These are phyloP conservation scores for Oryzias sinensis DNA, from an alignment of 2,797 vertebrate species.

Conservation along the genomic window DNA sequence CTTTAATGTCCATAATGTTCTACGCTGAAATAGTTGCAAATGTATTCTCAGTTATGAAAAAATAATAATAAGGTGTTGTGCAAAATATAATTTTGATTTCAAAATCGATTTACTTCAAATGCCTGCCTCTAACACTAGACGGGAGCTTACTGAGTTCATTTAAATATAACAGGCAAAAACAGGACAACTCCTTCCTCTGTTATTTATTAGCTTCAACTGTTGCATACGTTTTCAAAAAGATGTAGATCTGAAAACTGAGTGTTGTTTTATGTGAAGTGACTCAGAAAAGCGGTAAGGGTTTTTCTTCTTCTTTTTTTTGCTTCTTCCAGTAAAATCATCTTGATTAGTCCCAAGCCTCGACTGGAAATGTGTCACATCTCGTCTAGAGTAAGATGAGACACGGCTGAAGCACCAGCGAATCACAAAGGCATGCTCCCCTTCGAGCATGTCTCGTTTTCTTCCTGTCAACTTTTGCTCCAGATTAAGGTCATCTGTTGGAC, in stretches of 20 bases:
- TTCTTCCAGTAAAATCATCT: constrained; percentile 62
- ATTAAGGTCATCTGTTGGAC: constrained; percentile 42
- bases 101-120: too few relatives aligned
- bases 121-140: too few relatives aligned
- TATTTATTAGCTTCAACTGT: too few relatives aligned
- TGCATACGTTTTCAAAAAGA: too few relatives aligned
- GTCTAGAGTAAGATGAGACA: constrained; percentile 39
- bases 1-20: too few relatives aligned
- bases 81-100: too few relatives aligned
- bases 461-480: constrained; percentile 25
- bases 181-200: too few relatives aligned
- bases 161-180: too few relatives aligned
- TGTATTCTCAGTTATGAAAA: too few relatives aligned
- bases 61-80: too few relatives aligned
- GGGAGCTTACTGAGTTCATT: too few relatives aligned
- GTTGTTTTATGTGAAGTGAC: constrained; percentile 43
- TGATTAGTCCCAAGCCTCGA: constrained; percentile 27
- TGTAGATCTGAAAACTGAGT: constrained; percentile 1
- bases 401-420: constrained; percentile 45
- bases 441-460: constrained; percentile 16
- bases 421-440: constrained; percentile 41
- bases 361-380: constrained; percentile 57
- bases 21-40: too few relatives aligned
- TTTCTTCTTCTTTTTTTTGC: constrained; percentile 11
- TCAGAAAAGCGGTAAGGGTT: constrained; percentile 36